phyloP scores from a whole-genome alignment of 2,888 invertebrate species.

The Cantharis flavilabris region DNA sequence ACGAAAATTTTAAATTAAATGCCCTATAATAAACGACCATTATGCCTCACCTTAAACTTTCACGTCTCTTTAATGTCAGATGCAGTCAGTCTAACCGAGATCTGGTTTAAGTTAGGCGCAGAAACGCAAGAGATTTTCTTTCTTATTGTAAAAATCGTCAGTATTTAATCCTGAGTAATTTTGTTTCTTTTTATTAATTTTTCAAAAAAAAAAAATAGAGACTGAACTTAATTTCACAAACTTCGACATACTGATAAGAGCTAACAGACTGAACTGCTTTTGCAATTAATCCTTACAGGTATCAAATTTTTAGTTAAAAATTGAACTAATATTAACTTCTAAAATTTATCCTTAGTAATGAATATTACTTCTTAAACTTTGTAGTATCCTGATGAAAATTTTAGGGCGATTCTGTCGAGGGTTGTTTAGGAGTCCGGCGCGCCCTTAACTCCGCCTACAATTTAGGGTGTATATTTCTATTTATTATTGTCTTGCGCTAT shows the following conservation, averaged over 20 bases:
- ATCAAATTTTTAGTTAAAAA: not conserved
- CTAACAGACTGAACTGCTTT: not conserved
- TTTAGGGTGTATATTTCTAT: slow-evolving; percentile 5
- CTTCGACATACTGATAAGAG: not conserved
- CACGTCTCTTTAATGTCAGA: not conserved
- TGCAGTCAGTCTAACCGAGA: not conserved
- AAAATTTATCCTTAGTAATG: not conserved
- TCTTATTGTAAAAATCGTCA: not conserved
- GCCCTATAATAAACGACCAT: slow-evolving; percentile 11
- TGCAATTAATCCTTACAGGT: not conserved
- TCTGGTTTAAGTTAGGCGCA: not conserved
- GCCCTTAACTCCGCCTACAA: slow-evolving; percentile 20
- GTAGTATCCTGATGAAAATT: slow-evolving; percentile 13
- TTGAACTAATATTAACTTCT: not conserved
- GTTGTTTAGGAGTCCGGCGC: slow-evolving; percentile 12
- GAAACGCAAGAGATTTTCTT: not conserved
- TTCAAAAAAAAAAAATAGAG: too few species aligned
- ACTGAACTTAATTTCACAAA: not conserved
- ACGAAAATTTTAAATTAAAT: slow-evolving; percentile 18
- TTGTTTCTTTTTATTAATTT: too few species aligned
- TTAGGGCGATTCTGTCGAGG: slow-evolving; percentile 17
- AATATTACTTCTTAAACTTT: not conserved
- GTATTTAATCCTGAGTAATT: too few species aligned
- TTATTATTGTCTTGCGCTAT: slow-evolving; percentile 8
- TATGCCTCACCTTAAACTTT: slow-evolving; percentile 9